Base-by-base conservation (phyloP, 2,113 vertebrate genomes). In the Tenrec ecaudatus region DNA sequence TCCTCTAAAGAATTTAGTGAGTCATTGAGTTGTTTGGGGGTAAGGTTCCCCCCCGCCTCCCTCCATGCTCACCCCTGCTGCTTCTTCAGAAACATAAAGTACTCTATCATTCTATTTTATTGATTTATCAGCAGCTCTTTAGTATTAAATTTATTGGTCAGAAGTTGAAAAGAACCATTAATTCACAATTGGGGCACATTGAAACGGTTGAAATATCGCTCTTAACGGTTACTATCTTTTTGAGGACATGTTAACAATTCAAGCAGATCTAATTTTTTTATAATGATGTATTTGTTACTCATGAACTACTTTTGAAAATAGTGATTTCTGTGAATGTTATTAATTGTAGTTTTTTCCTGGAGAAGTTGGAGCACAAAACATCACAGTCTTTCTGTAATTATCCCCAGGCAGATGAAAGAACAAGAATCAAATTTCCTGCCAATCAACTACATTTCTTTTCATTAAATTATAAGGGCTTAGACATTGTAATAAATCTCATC, bases 101-200 rank as follows among this genome's bases (percentile, higher is more conserved):
- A 15, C 57, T 38, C 27, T 89, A 19, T 85, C 27, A 82, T 94
- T 36, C 86, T 73, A 73, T 89, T 95, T 76, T 92, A 38, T 80
- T 96, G 36, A 29, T 73, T 95, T 93, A 92, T 95, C 88, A 91
- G 40, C 31, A 85, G 40, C 73, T 23, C 47, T 96, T 96, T 90
- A 40, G 20, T 93, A 62, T 91, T 94, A 94, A 83, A 84, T 91
- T 60, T 92, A 78, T 88, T 85, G 75, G 75, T 86, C 68, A 80
- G 85, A 82, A 82, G 27, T 93, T 79, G 58, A 95, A 85, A 87
- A 92, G 89, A 92, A 94, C 38, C n/a, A 90, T 73, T 85, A 82
- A 88, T 76, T 96, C 60, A 87, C n/a, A 89, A 71, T 82, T 91
- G 82, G 88, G 95, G 27, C 25, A 66, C 38, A 69, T 82, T 31